phyloP scores from a whole-genome alignment of 2,888 invertebrate species.

The Phortica magna region DNA sequence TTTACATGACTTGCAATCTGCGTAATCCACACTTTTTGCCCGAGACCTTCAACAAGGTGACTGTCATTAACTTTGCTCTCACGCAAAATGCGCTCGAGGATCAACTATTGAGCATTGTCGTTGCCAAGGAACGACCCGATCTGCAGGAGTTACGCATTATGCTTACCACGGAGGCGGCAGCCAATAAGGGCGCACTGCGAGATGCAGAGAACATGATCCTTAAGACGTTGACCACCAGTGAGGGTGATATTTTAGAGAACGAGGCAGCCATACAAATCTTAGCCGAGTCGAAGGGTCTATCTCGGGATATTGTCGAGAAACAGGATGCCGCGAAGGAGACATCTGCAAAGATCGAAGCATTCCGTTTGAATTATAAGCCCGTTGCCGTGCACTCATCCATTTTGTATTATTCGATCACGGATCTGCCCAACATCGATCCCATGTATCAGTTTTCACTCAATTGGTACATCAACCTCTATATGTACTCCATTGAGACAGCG shows the following conservation, averaged over 20 bases:
- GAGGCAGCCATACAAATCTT: slow-evolving; percentile 92
- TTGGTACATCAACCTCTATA: slow-evolving; percentile 90
- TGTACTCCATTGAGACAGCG: slow-evolving; percentile 77
- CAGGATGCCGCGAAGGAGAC: slow-evolving; percentile 91
- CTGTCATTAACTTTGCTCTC: slow-evolving; percentile 93
- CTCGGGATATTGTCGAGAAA: slow-evolving; percentile 90
- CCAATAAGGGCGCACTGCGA: slow-evolving; percentile 88
- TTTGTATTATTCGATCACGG: slow-evolving; percentile 91
- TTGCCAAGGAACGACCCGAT: slow-evolving; percentile 93
- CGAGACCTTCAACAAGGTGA: slow-evolving; percentile 90
- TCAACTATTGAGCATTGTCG: slow-evolving; percentile 91
- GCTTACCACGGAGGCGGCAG: slow-evolving; percentile 87
- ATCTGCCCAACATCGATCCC: slow-evolving; percentile 92
- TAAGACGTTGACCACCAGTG: slow-evolving; percentile 87
- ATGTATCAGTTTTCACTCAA: slow-evolving; percentile 97
- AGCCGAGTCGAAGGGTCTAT: slow-evolving; percentile 89
- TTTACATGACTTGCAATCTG: slow-evolving; percentile 92
- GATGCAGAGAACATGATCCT: slow-evolving; percentile 94
- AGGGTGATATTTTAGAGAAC: slow-evolving; percentile 94
- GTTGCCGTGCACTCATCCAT: slow-evolving; percentile 92
- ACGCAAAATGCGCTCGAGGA: slow-evolving; percentile 87
- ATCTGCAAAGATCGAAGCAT: slow-evolving; percentile 88
- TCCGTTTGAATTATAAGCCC: slow-evolving; percentile 89
- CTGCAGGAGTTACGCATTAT: slow-evolving; percentile 90
- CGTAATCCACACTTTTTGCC: slow-evolving; percentile 94